phyloP scores from a whole-genome alignment of 2,113 vertebrate genomes.

The Phyllostomus hastatus region DNA sequence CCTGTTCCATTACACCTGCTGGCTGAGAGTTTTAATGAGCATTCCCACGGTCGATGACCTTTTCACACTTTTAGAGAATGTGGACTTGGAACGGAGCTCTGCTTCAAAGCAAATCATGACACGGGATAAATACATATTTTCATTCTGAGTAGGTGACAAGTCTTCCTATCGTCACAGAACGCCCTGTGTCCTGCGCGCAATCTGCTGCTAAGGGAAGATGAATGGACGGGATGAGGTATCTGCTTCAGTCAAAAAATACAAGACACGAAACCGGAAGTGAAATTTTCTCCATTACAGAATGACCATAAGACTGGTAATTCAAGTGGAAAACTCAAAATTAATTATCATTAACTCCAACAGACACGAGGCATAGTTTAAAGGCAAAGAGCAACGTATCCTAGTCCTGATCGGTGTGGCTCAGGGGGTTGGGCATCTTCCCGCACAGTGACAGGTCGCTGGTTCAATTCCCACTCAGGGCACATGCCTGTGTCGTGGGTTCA shows the following conservation, averaged over 20 bases:
- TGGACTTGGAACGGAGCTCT: slow-evolving; percentile 43
- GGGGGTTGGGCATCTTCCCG: too few relatives aligned
- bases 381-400: neutral
- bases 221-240: neutral
- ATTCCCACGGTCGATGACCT: slow-evolving; percentile 46
- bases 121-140: slow-evolving; percentile 9
- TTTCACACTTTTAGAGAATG: slow-evolving; percentile 35
- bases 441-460: too few relatives aligned
- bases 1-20: slow-evolving; percentile 63
- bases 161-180: neutral
- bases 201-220: neutral
- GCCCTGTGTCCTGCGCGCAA: neutral
- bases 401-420: too few relatives aligned
- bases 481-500: too few relatives aligned
- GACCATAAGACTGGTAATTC: neutral
- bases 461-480: too few relatives aligned
- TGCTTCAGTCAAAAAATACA: neutral
- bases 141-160: neutral
- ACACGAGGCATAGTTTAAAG: neutral
- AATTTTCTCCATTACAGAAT: neutral
- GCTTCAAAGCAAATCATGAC: neutral
- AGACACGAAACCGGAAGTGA: neutral
- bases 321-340: neutral
- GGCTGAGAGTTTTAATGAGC: slow-evolving; percentile 68
- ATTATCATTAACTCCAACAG: neutral